Base-by-base conservation (phyloP, 2,888 invertebrate species). In the Polietes domitor region DNA sequence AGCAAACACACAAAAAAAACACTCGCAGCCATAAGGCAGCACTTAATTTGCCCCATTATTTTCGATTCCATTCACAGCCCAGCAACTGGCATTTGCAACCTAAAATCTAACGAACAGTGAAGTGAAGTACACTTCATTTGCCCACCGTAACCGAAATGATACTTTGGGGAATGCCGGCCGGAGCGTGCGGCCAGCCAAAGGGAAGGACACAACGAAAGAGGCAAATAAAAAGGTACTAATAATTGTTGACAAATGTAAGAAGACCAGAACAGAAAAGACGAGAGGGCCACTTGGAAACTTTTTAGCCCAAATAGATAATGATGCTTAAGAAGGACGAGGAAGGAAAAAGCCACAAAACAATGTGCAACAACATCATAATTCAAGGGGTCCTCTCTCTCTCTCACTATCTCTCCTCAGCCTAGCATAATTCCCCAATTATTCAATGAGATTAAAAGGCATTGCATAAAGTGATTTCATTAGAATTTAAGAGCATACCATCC, bases 91-190 rank as follows among this genome's bases (percentile, higher is more conserved):
- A 58, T 26, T 58, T 26, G 58, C 15, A 58, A 58, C 58, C 4
- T 26, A 26, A 26, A 58, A 5, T 12, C 53, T n/a, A 28, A n/a
- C 28, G 10, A 32, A 28, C 26, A 10, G 55, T 6, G 28, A 7
- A 28, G 37, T 3, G 61, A 43, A 68, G 41, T n/a, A 28, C 68
- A 68, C 68, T 68, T 68, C 43, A 68, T 68, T 68, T 68, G 12
- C 12, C 41, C 68, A 37, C 68, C 68, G 43, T 43, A 68, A 41
- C 24, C 75, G 55, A 84, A 84, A 81, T 80, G 81, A 81, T 84
- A 72, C 78, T 78, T 80, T 26, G 41, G 77, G 78, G 80, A 61
- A 24, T 26, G 58, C 58, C 5, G 15, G 26, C 26, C 4, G n/a
- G 24, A 37, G 21, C 10, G 21, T n/a, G n/a, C 1, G 32, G 6